phyloP scores from a whole-genome alignment of 2,888 invertebrate genomes.

The Melinopterus prodromus region DNA sequence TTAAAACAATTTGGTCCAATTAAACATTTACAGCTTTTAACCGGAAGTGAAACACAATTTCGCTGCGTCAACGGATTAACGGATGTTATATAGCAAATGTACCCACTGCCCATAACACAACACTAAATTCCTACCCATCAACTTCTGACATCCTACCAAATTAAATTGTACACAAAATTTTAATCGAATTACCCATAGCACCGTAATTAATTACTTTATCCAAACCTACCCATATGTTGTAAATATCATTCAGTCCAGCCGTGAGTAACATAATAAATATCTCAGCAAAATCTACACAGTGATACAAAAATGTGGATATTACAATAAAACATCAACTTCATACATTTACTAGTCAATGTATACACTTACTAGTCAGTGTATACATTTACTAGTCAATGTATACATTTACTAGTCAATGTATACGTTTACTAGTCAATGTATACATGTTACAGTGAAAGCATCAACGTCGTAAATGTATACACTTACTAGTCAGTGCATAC shows the following conservation, averaged over 20 bases:
- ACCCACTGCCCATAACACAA: not conserved
- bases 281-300: no score
- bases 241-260: not conserved
- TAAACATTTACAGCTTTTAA: not conserved
- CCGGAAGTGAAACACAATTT: slow-evolving; percentile 10
- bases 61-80: not conserved
- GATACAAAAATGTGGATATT: no score
- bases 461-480: no score
- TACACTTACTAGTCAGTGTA: no score
- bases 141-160: slow-evolving; percentile 11
- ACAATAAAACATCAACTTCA: no score
- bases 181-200: not conserved
- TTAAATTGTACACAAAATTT: not conserved
- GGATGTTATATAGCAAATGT: not conserved
- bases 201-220: not conserved
- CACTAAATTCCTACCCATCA: not conserved
- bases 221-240: not conserved
- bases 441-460: no score
- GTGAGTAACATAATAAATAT: no score
- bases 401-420: no score
- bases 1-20: slow-evolving; percentile 5
- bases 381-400: no score
- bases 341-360: no score
- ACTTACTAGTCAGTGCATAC: no score
- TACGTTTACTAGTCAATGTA: no score